Base-by-base conservation (phyloP, 2,113 vertebrate species). In the Oncorhynchus tshawytscha region DNA sequence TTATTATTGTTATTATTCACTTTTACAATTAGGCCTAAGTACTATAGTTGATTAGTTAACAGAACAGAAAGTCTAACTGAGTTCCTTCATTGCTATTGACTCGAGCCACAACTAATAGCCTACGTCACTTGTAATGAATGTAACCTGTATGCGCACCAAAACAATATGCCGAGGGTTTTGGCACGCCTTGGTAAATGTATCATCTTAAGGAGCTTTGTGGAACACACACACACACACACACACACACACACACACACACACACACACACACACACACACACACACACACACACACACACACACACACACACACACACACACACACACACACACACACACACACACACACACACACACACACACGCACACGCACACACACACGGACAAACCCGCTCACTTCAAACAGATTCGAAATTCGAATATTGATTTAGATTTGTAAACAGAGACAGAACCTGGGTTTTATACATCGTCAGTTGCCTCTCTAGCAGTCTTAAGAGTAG, bases 401-500 rank as follows among this genome's bases (percentile, higher is more conserved):
- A 96, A 94, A 93, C 95, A 96, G 95, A 97, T 97, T 96, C 96
- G 95, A 96, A 97, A 97, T 97, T 96, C 96, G 95, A 96, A 97
- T 96, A 96, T 96, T 97, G 96, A 97, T 97, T 96, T 96, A 96
- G 95, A 95, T 96, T 96, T 96, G 85, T 96, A 96, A 96, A 96
- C 94, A 94, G 94, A 93, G 87, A 85, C 90, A 88, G 85, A 85
- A 79, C 78, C 85, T 80, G 87, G 85, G 51, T 81, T 85, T 85
- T 84, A 85, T 83, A 80, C 88, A 77, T 82, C 86, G 85, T 87
- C 86, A 73, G 81, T 81, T 77, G 85, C 76, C 82, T 77, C 74
- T 71, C 78, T 76, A 85, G 85, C 80, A 68, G 29, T 75, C 78
- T 59, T 62, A 59, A 75, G 78, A 81, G 88, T 31, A 25, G 60